phyloP scores from a whole-genome alignment of 1,140 invertebrate species.

The Physella acuta region DNA sequence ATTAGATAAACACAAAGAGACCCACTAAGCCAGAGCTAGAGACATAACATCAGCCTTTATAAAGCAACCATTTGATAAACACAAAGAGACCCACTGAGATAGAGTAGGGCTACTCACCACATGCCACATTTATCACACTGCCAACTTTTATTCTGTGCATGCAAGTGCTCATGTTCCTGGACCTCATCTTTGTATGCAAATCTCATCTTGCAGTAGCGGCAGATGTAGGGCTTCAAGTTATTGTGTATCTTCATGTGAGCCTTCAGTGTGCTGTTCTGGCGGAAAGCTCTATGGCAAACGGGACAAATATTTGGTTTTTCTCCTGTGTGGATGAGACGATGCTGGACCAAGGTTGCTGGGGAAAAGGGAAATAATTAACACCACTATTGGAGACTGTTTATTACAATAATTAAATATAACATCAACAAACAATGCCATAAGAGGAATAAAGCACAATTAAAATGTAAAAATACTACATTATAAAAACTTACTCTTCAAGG shows the following conservation, averaged over 20 bases:
- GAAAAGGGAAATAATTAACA: too few species aligned
- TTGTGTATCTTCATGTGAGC: conserved; percentile 16
- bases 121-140: conserved; percentile 24
- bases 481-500: conserved; percentile 16
- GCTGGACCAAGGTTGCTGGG: conserved; percentile 13
- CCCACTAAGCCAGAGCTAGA: too few species aligned
- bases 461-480: too few species aligned
- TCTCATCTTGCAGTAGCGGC: conserved; percentile 19
- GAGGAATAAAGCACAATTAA: too few species aligned
- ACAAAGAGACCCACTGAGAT: too few species aligned
- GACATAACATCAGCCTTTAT: too few species aligned
- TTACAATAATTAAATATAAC: too few species aligned
- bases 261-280: conserved; percentile 19
- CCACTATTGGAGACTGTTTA: too few species aligned
- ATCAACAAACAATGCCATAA: too few species aligned
- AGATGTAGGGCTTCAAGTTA: conserved; percentile 12
- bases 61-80: too few species aligned
- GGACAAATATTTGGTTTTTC: conserved; percentile 21
- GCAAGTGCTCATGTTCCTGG: conserved; percentile 13
- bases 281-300: conserved; percentile 1
- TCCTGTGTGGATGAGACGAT: conserved; percentile 21
- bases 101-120: conserved; percentile 7
- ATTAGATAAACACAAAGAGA: too few species aligned
- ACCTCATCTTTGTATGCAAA: conserved; percentile 18
- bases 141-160: conserved; percentile 17